These are phyloP conservation scores for Cyprinus carpio DNA, from an alignment of 2,113 vertebrate genomes.

Conservation along the genomic window DNA sequence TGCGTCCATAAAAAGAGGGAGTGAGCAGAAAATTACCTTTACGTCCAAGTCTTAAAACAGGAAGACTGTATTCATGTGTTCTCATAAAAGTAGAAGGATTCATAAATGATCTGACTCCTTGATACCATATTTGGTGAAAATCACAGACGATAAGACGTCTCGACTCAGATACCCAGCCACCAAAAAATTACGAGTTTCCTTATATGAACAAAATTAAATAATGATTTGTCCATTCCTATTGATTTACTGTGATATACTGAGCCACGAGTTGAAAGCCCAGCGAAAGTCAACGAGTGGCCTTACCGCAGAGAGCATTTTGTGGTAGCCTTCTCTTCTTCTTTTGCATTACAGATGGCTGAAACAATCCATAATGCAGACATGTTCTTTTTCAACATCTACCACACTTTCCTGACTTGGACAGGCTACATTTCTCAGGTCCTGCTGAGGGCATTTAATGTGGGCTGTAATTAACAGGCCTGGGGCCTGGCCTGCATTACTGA, in stretches of 20 bases:
- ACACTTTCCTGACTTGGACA: not conserved
- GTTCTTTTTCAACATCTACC: conserved; percentile 34
- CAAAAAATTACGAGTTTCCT: conserved; percentile 36
- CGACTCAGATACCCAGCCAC: conserved; percentile 21
- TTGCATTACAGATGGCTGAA: conserved; percentile 35
- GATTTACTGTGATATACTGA: not conserved
- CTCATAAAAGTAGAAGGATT: conserved; percentile 28
- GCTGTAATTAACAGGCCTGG: conserved; percentile 65
- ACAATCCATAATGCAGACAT: conserved; percentile 1
- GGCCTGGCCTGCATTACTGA: conserved; percentile 67
- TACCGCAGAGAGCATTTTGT: conserved; percentile 9
- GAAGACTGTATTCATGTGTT: conserved; percentile 53
- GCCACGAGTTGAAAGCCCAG: conserved; percentile 14
- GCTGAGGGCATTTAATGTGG: conserved; percentile 31
- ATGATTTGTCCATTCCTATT: not conserved
- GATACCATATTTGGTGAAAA: conserved; percentile 53
- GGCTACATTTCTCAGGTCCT: not conserved
- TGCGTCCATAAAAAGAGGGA: conserved; percentile 44
- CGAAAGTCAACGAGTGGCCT: conserved; percentile 20
- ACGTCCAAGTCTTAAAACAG: conserved; percentile 56
- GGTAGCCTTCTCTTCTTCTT: conserved; percentile 29
- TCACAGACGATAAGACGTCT: conserved; percentile 17
- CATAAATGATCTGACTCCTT: conserved; percentile 54
- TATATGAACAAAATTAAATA: conserved; percentile 33
- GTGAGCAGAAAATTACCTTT: conserved; percentile 43